These are phyloP conservation scores for Cynopterus sphinx DNA, from an alignment of 2,797 vertebrate species.

Conservation along the genomic window DNA sequence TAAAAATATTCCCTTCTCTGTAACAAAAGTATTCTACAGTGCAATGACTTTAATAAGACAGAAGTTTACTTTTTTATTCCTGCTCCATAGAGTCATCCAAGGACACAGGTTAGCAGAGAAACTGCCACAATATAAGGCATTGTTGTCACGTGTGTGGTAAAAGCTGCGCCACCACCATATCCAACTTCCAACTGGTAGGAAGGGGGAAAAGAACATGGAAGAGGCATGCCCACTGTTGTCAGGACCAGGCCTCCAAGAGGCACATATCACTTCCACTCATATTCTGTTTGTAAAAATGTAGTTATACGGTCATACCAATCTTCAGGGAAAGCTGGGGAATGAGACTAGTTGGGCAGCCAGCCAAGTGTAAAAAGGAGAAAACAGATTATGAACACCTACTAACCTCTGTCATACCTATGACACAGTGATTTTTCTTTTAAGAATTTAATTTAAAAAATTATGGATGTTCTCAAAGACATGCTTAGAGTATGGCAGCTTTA, in stretches of 20 bases:
- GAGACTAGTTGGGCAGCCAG: neutral
- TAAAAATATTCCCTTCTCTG: neutral
- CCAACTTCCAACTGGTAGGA: neutral
- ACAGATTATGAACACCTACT: neutral
- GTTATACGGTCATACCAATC: neutral
- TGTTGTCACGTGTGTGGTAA: neutral
- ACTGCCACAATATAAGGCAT: neutral
- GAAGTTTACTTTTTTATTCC: no score
- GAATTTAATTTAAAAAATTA: neutral
- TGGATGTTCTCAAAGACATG: neutral
- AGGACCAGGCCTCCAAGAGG: neutral
- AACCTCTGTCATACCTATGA: neutral
- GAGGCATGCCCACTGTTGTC: neutral
- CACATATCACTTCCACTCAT: neutral
- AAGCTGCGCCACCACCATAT: neutral
- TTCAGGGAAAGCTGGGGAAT: neutral
- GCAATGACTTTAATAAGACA: neutral
- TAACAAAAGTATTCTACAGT: neutral
- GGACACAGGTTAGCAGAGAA: no score
- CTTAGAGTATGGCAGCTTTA: neutral
- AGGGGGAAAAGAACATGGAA: neutral
- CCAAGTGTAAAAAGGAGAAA: neutral
- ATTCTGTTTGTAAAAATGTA: neutral
- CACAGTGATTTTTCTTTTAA: neutral
- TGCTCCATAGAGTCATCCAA: no score